These are phyloP conservation scores for Platygyra sinensis DNA, from an alignment of 64 coral and sea anemone genomes.

Conservation along the genomic window DNA sequence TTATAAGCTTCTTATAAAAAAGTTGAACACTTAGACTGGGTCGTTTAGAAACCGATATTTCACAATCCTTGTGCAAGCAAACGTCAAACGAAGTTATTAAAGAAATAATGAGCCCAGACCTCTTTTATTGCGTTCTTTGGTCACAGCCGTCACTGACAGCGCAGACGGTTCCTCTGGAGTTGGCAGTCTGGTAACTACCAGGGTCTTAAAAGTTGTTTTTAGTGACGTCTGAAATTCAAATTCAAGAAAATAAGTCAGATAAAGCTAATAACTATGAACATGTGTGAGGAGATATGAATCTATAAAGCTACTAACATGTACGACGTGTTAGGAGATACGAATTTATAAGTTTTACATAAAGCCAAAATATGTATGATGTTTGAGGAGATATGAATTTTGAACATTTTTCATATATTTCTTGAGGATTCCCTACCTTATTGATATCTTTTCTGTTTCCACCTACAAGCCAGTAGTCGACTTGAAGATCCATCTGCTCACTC, in stretches of 20 bases:
- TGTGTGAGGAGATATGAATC: no score
- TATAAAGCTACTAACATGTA: no score
- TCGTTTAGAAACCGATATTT: no score
- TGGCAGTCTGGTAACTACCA: slow-evolving; percentile 80
- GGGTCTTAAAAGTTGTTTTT: slow-evolving; percentile 86
- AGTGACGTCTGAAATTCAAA: slow-evolving; percentile 78
- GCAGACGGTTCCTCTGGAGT: slow-evolving; percentile 77
- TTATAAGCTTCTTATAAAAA: no score
- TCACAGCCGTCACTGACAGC: slow-evolving; percentile 73
- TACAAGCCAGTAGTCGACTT: slow-evolving; percentile 94
- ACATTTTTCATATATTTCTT: no score
- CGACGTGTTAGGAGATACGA: no score
- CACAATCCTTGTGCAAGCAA: no score
- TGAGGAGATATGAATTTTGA: not conserved
- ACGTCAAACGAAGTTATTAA: no score
- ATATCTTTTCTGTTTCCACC: slow-evolving; percentile 82
- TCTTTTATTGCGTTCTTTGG: slow-evolving; percentile 92
- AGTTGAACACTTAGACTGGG: no score
- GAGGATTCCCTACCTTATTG: slow-evolving; percentile 61
- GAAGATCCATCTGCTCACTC: slow-evolving; percentile 91
- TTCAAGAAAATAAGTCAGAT: not conserved
- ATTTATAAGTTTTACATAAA: no score
- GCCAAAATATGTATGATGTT: not conserved
- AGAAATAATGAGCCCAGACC: slow-evolving; percentile 13
- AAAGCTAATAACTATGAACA: not conserved